Evolutionary conservation across 2,797 vertebrate genomes (phyloP).

Genomic region (Rhinella marina): DNA sequence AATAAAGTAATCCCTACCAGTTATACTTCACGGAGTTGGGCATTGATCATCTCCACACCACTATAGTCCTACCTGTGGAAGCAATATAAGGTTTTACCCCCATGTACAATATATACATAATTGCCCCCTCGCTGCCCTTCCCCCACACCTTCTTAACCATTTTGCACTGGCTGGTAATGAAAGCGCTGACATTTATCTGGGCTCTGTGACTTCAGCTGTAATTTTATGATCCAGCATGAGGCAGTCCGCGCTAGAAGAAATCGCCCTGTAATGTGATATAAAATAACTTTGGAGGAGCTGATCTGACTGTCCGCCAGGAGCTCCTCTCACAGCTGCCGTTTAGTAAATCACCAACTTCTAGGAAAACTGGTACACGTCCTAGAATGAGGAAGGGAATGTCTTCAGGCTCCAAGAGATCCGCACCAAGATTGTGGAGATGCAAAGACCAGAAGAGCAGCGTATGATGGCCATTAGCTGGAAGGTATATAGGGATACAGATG

Average conservation of each 20-base stretch:
- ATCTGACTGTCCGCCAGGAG: constrained; percentile 66
- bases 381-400: not conserved
- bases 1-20: too few species aligned
- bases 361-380: constrained; percentile 34
- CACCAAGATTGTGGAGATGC: not conserved
- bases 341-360: constrained; percentile 73
- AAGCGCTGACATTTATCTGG: constrained; percentile 11
- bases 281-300: constrained; percentile 68
- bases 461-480: not conserved
- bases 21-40: too few species aligned
- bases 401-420: not conserved
- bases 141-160: not conserved
- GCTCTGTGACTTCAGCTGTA: constrained; percentile 61
- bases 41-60: too few species aligned
- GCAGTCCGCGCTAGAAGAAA: constrained; percentile 13
- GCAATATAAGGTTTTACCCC: too few species aligned
- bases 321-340: constrained; percentile 68
- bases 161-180: not conserved
- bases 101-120: too few species aligned
- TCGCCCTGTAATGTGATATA: constrained; percentile 72
- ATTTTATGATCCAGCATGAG: constrained; percentile 63
- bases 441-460: not conserved
- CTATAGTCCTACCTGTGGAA: too few species aligned
- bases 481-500: not conserved
- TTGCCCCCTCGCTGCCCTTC: too few species aligned